Conservation (phyloP, 1,140 invertebrate species). For the Rhagoletis pomonella region DNA sequence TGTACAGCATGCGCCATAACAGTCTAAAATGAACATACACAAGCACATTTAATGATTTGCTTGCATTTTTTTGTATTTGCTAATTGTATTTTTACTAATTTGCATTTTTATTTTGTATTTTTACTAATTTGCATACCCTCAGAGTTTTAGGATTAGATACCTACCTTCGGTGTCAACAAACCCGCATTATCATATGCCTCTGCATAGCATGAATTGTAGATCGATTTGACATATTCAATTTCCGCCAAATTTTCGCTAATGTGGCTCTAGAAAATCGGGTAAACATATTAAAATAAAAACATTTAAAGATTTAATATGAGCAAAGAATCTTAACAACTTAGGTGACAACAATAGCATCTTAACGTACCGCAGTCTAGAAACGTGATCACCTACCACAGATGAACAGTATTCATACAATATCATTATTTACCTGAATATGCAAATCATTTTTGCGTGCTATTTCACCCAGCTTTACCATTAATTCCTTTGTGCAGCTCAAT, state of each 20-base stretch:
- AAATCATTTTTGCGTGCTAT: constrained; percentile 83
- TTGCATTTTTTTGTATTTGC: not conserved
- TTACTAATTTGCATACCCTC: too few relatives aligned
- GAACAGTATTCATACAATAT: too few relatives aligned
- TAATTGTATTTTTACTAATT: too few relatives aligned
- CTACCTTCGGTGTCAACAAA: constrained; percentile 84
- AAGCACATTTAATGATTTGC: not conserved
- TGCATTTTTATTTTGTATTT: too few relatives aligned
- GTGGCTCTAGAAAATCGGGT: constrained; percentile 82
- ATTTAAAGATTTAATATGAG: too few relatives aligned
- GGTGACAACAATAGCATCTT: too few relatives aligned
- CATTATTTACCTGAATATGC: constrained; percentile 82
- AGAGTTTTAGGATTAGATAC: not conserved
- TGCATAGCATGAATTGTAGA: constrained; percentile 81
- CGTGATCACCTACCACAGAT: too few relatives aligned
- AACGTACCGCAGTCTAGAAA: too few relatives aligned
- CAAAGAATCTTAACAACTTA: too few relatives aligned
- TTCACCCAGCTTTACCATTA: constrained; percentile 81
- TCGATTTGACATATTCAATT: constrained; percentile 79
- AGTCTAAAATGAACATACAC: constrained; percentile 67
- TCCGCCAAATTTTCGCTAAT: constrained; percentile 88
- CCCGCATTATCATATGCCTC: constrained; percentile 85
- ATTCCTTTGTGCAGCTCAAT: constrained; percentile 82
- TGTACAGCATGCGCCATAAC: constrained; percentile 89
- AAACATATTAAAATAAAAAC: not conserved